These are phyloP conservation scores for Thalassophryne amazonica DNA, from an alignment of 2,797 vertebrate species.

Conservation along the genomic window DNA sequence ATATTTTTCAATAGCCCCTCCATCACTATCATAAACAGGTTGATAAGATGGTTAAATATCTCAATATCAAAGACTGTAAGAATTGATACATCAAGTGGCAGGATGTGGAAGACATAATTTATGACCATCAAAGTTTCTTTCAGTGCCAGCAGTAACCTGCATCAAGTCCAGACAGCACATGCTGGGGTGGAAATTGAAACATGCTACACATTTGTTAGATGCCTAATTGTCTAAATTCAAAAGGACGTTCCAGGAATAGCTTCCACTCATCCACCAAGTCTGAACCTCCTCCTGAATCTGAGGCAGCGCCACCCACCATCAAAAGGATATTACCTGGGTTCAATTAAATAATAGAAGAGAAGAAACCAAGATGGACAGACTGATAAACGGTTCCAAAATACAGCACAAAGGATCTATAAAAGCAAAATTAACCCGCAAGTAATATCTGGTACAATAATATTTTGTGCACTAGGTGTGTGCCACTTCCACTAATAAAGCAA, in stretches of 20 bases:
- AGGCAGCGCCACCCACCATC: slow-evolving; percentile 38
- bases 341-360: slow-evolving; percentile 42
- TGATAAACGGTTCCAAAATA: slow-evolving; percentile 34
- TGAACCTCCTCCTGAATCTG: slow-evolving; percentile 33
- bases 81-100: slow-evolving; percentile 23
- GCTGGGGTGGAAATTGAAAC: slow-evolving; percentile 18
- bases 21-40: slow-evolving; percentile 14
- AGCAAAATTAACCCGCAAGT: no score
- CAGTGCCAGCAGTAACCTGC: slow-evolving; percentile 42
- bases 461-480: no score
- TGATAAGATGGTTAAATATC: slow-evolving; percentile 26
- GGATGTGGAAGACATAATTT: slow-evolving; percentile 39
- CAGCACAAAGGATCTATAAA: neutral
- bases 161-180: slow-evolving; percentile 44
- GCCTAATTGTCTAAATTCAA: slow-evolving; percentile 41
- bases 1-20: neutral
- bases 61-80: neutral
- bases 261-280: slow-evolving; percentile 38
- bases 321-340: slow-evolving; percentile 49
- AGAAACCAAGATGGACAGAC: slow-evolving; percentile 18
- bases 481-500: no score
- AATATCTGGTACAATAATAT: no score
- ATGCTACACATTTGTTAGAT: slow-evolving; percentile 29
- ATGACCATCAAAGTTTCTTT: slow-evolving; percentile 32
- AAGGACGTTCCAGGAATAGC: slow-evolving; percentile 51